Evolutionary conservation across 2,797 vertebrate genomes (phyloP), one percentile per base, ranked within the genome.

Genomic region (Astyanax mexicanus): DNA sequence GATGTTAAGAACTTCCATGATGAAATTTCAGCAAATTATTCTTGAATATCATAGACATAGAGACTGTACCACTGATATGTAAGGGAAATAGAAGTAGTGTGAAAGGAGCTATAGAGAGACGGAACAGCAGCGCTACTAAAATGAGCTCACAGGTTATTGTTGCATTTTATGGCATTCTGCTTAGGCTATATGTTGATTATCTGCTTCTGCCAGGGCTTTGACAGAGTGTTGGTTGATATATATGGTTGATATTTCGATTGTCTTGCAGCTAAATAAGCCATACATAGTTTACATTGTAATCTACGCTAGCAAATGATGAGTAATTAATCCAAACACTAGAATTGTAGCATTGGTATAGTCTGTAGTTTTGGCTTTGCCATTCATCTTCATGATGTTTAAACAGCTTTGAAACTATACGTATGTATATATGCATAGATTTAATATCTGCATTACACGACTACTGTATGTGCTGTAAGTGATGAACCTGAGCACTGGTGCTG

Each of bases 311-410:
- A 45, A 45, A 45, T 10, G 58, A 79, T 37, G 27, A 38, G 70
- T 69, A 58, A 29, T 29, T 42, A 66, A 55, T 8, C 12, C 25
- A 60, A 77, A 54, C 10, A 35, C 40, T 13, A 72, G 0, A 67
- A 4, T 75, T 61, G 52, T 79, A 72, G 83, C 60, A 80, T 55
- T 54, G n/a, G 57, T 67, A 69, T 72, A 65, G 10, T 55, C 42
- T 49, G 54, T 38, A n/a, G 38, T 73, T 21, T 38, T 38, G n/a
- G 29, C 44, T 75, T 65, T 80, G 58, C 54, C 60, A 35, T 15
- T 75, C 44, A 54, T 72, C 23, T 70, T 83, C 86, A 74, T 84
- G 79, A 85, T 81, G 83, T 88, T 86, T 87, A 84, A 87, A 84
- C 77, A 89, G 83, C 78, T 86, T 84, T 85, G 74, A 84, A 82